These are phyloP conservation scores for Catharus fuscescens DNA, from an alignment of 2,113 vertebrate species.

Conservation along the genomic window DNA sequence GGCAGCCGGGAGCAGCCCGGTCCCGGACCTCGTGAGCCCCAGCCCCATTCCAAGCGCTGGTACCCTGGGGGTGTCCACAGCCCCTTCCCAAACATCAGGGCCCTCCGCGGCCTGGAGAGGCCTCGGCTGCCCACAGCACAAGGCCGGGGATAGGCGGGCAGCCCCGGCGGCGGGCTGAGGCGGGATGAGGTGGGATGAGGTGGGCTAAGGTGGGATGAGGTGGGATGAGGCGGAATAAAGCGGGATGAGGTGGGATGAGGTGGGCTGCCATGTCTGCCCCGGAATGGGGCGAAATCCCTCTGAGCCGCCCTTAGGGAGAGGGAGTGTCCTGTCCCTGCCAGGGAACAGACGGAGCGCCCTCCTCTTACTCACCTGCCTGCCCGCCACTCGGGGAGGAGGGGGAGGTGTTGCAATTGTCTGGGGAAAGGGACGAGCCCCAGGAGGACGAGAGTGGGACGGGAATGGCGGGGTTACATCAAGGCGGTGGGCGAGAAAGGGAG, in stretches of 20 bases:
- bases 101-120: neutral
- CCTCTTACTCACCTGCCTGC: neutral
- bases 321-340: neutral
- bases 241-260: neutral
- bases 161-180: neutral
- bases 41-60: neutral
- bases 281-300: neutral
- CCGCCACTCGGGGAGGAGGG: fast-evolving
- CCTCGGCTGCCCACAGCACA: fast-evolving
- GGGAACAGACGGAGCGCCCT: neutral
- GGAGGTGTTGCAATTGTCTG: constrained; percentile 2
- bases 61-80: fast-evolving
- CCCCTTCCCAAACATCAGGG: no score
- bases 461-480: neutral
- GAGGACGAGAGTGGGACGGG: neutral
- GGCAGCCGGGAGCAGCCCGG: fast-evolving
- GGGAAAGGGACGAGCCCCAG: neutral
- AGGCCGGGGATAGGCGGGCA: neutral
- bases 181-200: neutral
- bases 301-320: neutral
- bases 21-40: neutral
- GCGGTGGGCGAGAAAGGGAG: neutral
- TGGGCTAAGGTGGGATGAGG: neutral
- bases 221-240: no score
- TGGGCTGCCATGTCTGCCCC: neutral